phyloP scores from a whole-genome alignment of 2,797 vertebrate species.

The Buceros bicornis region DNA sequence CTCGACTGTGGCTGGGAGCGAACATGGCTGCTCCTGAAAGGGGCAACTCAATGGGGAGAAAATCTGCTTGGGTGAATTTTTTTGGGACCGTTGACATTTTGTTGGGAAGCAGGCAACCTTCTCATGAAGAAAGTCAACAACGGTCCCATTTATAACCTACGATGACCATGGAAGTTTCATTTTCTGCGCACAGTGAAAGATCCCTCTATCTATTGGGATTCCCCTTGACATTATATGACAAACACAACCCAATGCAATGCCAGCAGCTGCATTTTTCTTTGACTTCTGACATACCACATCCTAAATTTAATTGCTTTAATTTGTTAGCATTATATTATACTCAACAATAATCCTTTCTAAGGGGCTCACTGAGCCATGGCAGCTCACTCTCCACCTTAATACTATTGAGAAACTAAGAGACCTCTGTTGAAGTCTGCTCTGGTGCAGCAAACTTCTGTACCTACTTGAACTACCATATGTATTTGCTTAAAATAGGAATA shows the following conservation, averaged over 20 bases:
- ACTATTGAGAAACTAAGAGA: conserved; percentile 8
- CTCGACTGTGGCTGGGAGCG: not conserved
- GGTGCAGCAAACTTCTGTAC: not conserved
- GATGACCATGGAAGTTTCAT: conserved; percentile 14
- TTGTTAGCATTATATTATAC: conserved; percentile 58
- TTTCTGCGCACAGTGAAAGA: conserved; percentile 38
- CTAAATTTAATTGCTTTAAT: conserved; percentile 66
- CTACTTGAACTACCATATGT: not conserved
- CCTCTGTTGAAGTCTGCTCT: conserved; percentile 28
- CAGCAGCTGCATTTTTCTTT: conserved; percentile 39
- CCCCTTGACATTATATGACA: conserved; percentile 33
- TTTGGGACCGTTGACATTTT: not conserved
- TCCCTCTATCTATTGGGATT: conserved; percentile 35
- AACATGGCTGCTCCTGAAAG: conserved; percentile 1
- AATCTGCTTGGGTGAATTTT: not conserved
- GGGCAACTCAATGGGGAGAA: conserved; percentile 8
- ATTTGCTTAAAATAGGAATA: conserved; percentile 62
- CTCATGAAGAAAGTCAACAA: not conserved
- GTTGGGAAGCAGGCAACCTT: not conserved
- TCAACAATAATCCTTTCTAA: conserved; percentile 51
- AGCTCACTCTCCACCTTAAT: conserved; percentile 12
- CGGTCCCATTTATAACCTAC: conserved; percentile 9
- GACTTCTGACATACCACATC: conserved; percentile 53
- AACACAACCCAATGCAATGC: not conserved
- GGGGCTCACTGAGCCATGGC: conserved; percentile 47